A percentile compares a stretch with the other conserved stretches of the same genome.
These are phyloP conservation scores for Hirundo rustica DNA, from an alignment of 2,797 vertebrate genomes.

Conservation along the genomic window DNA sequence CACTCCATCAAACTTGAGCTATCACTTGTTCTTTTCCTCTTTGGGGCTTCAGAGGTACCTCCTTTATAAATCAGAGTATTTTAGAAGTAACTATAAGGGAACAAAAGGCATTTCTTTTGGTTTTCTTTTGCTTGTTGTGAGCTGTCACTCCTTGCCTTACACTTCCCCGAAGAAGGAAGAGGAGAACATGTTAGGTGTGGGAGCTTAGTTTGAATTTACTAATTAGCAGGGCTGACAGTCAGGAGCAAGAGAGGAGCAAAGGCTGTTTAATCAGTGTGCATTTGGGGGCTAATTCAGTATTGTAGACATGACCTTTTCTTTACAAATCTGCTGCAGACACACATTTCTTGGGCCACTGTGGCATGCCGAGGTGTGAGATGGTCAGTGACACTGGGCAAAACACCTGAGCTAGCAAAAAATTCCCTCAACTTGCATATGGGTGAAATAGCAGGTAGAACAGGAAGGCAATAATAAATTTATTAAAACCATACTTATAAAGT, in stretches of 20 bases:
- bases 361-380: background rate
- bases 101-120: fast-evolving
- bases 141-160: background rate
- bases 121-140: background rate
- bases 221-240: background rate
- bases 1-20: background rate
- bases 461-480: background rate
- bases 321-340: background rate
- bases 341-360: background rate
- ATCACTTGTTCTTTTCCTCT: background rate
- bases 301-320: background rate
- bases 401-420: background rate
- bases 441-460: background rate
- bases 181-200: background rate
- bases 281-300: background rate
- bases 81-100: background rate
- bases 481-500: background rate
- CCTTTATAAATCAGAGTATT: background rate
- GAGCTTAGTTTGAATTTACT: background rate
- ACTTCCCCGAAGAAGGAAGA: background rate
- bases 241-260: background rate
- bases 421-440: background rate
- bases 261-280: background rate
- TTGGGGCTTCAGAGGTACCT: background rate
- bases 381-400: background rate